Conservation (phyloP, 1,140 invertebrate genomes). For the Drosophila kepulauana region DNA sequence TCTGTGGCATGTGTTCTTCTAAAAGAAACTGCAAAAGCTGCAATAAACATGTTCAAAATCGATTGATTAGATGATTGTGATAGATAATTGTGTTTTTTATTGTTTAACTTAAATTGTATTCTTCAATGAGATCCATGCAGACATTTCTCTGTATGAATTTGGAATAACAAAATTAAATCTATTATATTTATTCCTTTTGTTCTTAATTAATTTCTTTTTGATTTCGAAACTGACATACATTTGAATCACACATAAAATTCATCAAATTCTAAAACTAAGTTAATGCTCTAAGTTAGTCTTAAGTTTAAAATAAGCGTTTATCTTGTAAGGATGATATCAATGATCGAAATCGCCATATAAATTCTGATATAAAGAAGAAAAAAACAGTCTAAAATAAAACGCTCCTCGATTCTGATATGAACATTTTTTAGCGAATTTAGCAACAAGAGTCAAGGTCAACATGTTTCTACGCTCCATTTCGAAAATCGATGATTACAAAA, state of each 20-base stretch:
- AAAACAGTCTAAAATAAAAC: slow-evolving; percentile 36
- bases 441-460: slow-evolving; percentile 95
- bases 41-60: slow-evolving; percentile 10
- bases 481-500: slow-evolving; percentile 99
- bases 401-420: slow-evolving; percentile 59
- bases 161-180: not conserved
- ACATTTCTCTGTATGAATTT: slow-evolving; percentile 71
- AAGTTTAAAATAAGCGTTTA: slow-evolving; percentile 14
- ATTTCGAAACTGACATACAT: slow-evolving; percentile 43
- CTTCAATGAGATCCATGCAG: slow-evolving; percentile 83
- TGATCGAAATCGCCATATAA: slow-evolving; percentile 13
- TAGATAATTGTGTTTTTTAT: slow-evolving; percentile 3
- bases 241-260: slow-evolving; percentile 69
- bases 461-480: slow-evolving; percentile 98
- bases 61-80: slow-evolving; percentile 14
- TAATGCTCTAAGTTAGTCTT: slow-evolving; percentile 14
- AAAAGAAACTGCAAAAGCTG: slow-evolving; percentile 11
- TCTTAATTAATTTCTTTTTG: slow-evolving; percentile 16
- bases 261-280: slow-evolving; percentile 44
- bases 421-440: slow-evolving; percentile 88
- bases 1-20: slow-evolving; percentile 68
- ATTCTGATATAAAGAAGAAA: not conserved
- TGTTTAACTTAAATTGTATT: slow-evolving; percentile 35
- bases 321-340: slow-evolving; percentile 4
- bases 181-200: slow-evolving; percentile 24